These are phyloP conservation scores for Cyrtonyx montezumae DNA, from an alignment of 2,113 vertebrate genomes.

Conservation along the genomic window DNA sequence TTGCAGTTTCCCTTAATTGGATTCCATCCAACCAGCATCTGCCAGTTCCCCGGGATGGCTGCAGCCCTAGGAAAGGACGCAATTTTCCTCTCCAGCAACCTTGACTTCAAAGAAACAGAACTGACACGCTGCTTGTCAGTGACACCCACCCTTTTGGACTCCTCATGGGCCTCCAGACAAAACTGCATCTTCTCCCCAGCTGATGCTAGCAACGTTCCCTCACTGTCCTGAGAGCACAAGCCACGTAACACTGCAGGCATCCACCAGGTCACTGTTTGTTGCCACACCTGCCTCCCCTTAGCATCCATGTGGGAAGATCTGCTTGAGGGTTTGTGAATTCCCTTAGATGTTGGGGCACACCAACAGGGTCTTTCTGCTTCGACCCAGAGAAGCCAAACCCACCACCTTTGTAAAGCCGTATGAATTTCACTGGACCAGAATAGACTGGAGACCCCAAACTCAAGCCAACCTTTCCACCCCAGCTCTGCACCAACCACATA, in stretches of 20 bases:
- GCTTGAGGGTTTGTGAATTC: neutral
- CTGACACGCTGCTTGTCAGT: constrained; percentile 46
- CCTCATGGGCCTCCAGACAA: constrained; percentile 25
- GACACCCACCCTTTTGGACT: neutral
- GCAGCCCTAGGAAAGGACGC: constrained; percentile 18
- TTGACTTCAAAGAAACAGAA: constrained; percentile 52
- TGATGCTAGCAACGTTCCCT: neutral
- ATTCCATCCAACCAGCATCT: constrained; percentile 51
- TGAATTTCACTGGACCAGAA: fast-evolving
- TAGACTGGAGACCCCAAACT: neutral
- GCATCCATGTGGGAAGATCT: neutral
- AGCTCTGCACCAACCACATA: neutral
- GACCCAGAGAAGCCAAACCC: neutral
- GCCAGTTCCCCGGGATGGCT: neutral
- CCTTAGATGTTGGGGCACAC: neutral
- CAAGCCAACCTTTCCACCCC: neutral
- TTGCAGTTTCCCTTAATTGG: constrained; percentile 50
- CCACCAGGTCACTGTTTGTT: neutral
- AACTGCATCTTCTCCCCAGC: neutral
- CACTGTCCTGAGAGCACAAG: neutral
- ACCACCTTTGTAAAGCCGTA: neutral
- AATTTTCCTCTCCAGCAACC: constrained; percentile 46
- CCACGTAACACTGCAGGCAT: neutral
- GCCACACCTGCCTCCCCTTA: neutral
- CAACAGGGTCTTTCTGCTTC: neutral